Evolutionary conservation across 2,888 invertebrate species (phyloP).

Genomic region (Spodoptera exigua): DNA sequence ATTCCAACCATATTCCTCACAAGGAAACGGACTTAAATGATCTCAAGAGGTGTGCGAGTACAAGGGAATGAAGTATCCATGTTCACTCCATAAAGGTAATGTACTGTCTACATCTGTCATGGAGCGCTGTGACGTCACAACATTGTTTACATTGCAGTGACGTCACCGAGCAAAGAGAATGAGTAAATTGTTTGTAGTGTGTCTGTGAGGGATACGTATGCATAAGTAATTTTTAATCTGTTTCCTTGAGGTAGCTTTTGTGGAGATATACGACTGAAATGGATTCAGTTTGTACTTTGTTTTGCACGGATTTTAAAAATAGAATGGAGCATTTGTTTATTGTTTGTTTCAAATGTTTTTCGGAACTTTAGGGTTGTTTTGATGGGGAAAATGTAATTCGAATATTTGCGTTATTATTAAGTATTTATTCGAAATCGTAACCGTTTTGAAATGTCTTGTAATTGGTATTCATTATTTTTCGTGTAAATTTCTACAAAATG

Average conservation of each 20-base stretch:
- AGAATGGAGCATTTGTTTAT: too few relatives aligned
- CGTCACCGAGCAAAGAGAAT: slow-evolving; percentile 5
- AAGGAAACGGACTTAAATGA: slow-evolving; percentile 2
- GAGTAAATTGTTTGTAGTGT: slow-evolving; percentile 9
- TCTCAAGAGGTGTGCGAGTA: not conserved
- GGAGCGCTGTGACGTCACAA: slow-evolving; percentile 3
- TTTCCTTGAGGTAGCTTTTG: slow-evolving; percentile 11
- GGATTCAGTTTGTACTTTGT: not conserved
- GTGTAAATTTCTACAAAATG: too few relatives aligned
- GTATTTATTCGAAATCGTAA: too few relatives aligned
- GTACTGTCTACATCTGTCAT: slow-evolving; percentile 6
- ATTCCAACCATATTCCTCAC: too few relatives aligned
- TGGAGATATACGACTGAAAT: not conserved
- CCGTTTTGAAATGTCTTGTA: too few relatives aligned
- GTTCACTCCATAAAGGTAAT: slow-evolving; percentile 10
- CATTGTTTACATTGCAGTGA: not conserved
- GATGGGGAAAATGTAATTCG: too few relatives aligned
- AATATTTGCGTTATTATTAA: too few relatives aligned
- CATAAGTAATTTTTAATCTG: slow-evolving; percentile 50
- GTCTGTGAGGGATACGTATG: slow-evolving; percentile 11
- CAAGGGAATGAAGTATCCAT: slow-evolving; percentile 9
- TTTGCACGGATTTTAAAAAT: not conserved
- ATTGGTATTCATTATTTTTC: too few relatives aligned
- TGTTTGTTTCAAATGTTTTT: too few relatives aligned
- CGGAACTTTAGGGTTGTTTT: too few relatives aligned